Base-by-base conservation (phyloP, 1,140 invertebrate genomes). In the Drosophila hydei region DNA sequence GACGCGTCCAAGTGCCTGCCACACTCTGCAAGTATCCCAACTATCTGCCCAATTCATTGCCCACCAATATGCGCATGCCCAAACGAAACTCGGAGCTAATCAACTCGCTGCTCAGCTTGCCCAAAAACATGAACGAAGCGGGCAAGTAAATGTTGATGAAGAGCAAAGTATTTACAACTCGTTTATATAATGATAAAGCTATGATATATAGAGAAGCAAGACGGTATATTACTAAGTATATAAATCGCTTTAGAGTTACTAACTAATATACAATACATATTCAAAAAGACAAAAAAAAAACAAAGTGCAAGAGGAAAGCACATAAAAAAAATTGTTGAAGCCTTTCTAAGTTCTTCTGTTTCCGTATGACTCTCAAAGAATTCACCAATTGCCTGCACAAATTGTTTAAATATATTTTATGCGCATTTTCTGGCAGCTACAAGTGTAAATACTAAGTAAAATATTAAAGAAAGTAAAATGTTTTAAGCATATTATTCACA, bases 1-100 rank as follows among this genome's bases (percentile, higher is more conserved):
- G 75, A 0, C 65, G 81, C 3, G 21, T 67, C 1, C 89, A 79
- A n/a, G 9, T 50, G 12, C 40, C 59, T 0, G 3, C 23, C 6
- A 55, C 42, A 6, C 75, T 75, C 4, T 91, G 88, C 43, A 81
- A 79, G 45, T 89, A 87, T 71, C 83, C 83, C 0, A 61, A 84
- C 30, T 74, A 74, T 23, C 27, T 69, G 47, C 71, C 51, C 27
- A 91, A 91, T 63, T 72, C 68, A 0, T 42, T 89, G 18, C 38
- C 50, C 18, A 63, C 43, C 11, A 68, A 90, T 8, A 64, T 84
- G 9, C 68, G 69, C 8, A 77, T 92, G 63, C 91, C 90, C 1
- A 96, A 96, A 88, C 93, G 95, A 6, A 96, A 96, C 78, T 95
- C 94, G 0, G 95, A 96, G 75, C 91, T 96, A 4, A 96, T 96